Evolutionary conservation across 2,113 vertebrate genomes (phyloP), one percentile per base, ranked within the genome.

Genomic region (Eonycteris spelaea): DNA sequence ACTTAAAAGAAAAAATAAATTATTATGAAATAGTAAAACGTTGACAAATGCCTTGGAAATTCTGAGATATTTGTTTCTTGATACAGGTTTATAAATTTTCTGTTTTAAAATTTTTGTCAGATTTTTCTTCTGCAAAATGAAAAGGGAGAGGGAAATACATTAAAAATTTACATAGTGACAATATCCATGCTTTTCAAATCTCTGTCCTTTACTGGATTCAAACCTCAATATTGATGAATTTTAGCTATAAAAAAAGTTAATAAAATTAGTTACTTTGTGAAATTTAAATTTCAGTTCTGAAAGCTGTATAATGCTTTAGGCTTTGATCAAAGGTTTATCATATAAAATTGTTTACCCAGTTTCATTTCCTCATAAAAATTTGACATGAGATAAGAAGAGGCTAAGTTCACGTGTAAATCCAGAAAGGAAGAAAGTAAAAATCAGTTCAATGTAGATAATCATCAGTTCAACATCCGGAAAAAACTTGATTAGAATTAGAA

Each of bases 181-280:
- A 73, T 77, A 73, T 51, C 8, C 19, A 68, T 57, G 3, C 10
- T 55, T 82, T 97, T 78, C 51, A 82, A 94, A 78, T 93, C 35
- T 90, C 13, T 82, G 0, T 40, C 9, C 51, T 89, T 82, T 40
- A 93, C 21, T 74, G 11, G 5, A 77, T 61, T 85, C 7, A 77
- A 84, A 84, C 35, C 3, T 71, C 55, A 73, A 40, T 53, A 97
- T 97, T 97, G 98, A 97, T 96, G 73, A 97, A 97, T 94, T 94
- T 95, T 79, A 96, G 77, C 71, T 53, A 92, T 68, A 43, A 79
- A 97, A 75, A 95, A 48, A 88, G 38, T 18, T 86, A 86, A 75
- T 78, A 38, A 63, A 82, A 85, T 65, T n/a, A 71, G 30, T 82
- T 57, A 84, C 65, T 12, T 78, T 61, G 40, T 33, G 9, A 94